Base-by-base conservation (phyloP, 1,140 invertebrate species). In the Pollicipes pollicipes region DNA sequence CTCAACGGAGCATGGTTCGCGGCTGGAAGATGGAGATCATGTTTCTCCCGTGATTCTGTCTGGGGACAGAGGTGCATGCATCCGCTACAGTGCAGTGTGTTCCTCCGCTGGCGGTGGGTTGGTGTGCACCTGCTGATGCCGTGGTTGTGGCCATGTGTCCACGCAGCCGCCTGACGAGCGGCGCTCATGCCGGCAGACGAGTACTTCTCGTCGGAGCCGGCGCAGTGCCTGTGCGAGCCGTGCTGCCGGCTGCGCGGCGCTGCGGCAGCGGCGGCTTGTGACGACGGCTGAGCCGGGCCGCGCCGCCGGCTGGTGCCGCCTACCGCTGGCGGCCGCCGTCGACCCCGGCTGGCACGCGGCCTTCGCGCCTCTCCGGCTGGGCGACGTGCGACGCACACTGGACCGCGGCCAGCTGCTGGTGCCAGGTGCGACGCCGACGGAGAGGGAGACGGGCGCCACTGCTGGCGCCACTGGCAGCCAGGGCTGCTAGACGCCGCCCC, bases 281-380 rank as follows among this genome's bases (percentile, higher is more conserved):
- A 29, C 74, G 74, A 79, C 83, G n/a, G 8, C 73, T 87, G 73
- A 82, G 84, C 70, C 80, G 85, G 13, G 45, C 13, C 45, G 13
- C 45, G 45, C 45, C 17, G 45, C 45, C 73, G 88, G 88, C 68
- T 93, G 90, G 90, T 86, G 87, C 73, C 73, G 70, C 70, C 77
- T 69, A 73, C 73, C 26, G n/a, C 74, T 71, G 68, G 71, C 92
- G 89, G 90, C 85, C 88, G 75, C 83, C 85, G 3, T 88, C 88
- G 29, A 73, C 45, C 73, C 73, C 58, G 83, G 82, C 67, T 93
- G 90, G 90, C 85, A 91, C 75, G 83, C 86, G 1, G 89, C 89
- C 10, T 93, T 87, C 77, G 87, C 90, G 79, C 86, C 88, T n/a
- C 85, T 86, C 16, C 82, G 85, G 72, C 79, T 89, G 63, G 86